Conservation (phyloP, 2,888 invertebrate species). For the Crossocerus cetratus region DNA sequence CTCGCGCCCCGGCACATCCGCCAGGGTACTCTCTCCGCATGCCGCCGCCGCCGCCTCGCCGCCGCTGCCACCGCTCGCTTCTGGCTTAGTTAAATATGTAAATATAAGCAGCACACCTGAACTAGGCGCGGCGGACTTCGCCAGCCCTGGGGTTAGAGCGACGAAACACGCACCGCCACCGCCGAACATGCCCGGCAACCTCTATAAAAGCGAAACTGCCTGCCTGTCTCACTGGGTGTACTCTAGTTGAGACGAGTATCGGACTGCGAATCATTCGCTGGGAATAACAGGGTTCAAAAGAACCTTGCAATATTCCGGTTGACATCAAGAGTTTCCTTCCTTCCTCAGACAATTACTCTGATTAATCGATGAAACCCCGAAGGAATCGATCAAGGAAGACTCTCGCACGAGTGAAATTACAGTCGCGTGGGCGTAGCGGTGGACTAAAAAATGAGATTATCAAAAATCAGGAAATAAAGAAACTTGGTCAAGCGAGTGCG, state of each 20-base stretch:
- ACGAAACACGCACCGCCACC: conserved; percentile 25
- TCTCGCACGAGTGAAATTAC: conserved; percentile 15
- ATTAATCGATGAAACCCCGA: too few species aligned
- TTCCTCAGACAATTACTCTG: too few species aligned
- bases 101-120: conserved; percentile 59
- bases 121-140: conserved; percentile 41
- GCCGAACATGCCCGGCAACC: neutral
- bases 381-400: neutral
- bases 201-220: conserved; percentile 3
- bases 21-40: too few species aligned
- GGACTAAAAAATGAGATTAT: neutral
- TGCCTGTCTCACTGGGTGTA: neutral
- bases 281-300: too few species aligned
- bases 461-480: neutral
- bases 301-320: too few species aligned
- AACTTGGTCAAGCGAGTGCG: neutral
- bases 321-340: too few species aligned
- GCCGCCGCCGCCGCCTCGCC: too few species aligned
- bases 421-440: neutral
- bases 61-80: conserved; percentile 34
- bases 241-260: neutral
- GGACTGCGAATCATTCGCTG: too few species aligned
- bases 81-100: conserved; percentile 72
- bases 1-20: conserved; percentile 46
- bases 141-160: conserved; percentile 38